Base-by-base conservation (phyloP, 2,113 vertebrate species). In the Thinocorus orbignyianus region DNA sequence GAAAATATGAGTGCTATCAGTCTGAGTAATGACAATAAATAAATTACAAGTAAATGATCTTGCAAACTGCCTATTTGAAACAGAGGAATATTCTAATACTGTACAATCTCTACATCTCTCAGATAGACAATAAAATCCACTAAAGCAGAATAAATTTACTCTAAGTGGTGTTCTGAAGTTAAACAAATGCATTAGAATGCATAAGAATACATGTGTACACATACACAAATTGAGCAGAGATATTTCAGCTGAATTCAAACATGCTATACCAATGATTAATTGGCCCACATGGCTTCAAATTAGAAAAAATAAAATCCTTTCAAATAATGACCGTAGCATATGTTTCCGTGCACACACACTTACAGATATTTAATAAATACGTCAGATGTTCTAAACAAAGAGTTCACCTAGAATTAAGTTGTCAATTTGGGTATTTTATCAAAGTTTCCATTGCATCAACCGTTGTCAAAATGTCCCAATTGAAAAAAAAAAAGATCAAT, bases 361-460 rank as follows among this genome's bases (percentile, higher is more conserved):
- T 2, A 33, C 0, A 83, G 33, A 24, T 48, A 73, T 13, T 76
- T 87, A 55, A 68, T 9, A 92, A 48, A 51, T 42, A 62, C 0
- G 0, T 85, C 68, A 86, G 52, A 58, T 74, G 71, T 65, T 69
- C 79, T 92, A 76, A 84, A 76, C 35, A 65, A 62, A 88, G 37
- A 54, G 20, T 37, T 69, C 61, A 17, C 35, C 22, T 84, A 78
- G 26, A 94, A 86, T 78, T 83, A 71, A 92, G 51, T 17, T 79
- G 66, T 81, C 81, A 20, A 81, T 92, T 86, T 78, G 39, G 19
- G 54, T 62, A 33, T 90, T 86, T 96, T 71, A 90, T 90, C 42
- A 26, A 64, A 92, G 48, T 96, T 97, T 96, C 96, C 95, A 96
- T 93, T 94, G 82, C 90, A 92, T 93, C 90, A 93, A 86, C 55